Evolutionary conservation across 1,140 invertebrate species (phyloP), one percentile per base, ranked within the genome.

Genomic region (Bombus huntii): DNA sequence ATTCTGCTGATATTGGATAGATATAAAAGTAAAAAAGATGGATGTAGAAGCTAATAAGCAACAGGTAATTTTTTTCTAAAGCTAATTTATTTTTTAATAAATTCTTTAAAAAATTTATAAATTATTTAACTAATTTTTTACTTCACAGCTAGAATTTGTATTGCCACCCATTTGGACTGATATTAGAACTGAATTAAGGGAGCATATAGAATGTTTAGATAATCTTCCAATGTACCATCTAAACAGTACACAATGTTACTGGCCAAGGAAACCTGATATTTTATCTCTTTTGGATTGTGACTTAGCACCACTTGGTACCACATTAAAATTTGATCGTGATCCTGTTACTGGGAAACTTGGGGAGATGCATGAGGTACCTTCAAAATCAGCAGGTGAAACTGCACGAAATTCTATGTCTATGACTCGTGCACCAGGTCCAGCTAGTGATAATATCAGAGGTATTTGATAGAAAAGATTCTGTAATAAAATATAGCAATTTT

Each of bases 321-420:
- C 94, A 2, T 90, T 96, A 34, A 96, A 95, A 94, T 97, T 97
- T 72, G 96, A 97, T 89, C 95, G 98, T 81, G 96, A 98, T 95
- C 96, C 96, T 10, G 95, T 97, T 39, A 98, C 97, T 34, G 98
- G 98, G 4, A 93, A 96, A 89, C 96, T 98, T 44, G 92, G 96
- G 1, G 96, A 96, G 31, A 97, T 97, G 94, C 94, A 96, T 85
- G 98, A 98, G 95, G 96, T 97, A 10, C 91, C 95, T 62, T 89
- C 97, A 13, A 93, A 96, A 86, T 95, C 96, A 89, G 95, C 96
- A 87, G 97, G 96, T 6, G 96, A 96, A 87, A 97, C 96, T 89
- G 96, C 97, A 2, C 96, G 96, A 92, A 98, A 98, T 95, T 98
- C 97, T 0, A 96, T 97, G 94, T 98, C 97, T 8, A 96, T 98